Percentiles rank a stretch among this genome's conserved stretches.
Evolutionary conservation across 2,797 vertebrate species (phyloP).

Genomic region (Phalanger gymnotis): DNA sequence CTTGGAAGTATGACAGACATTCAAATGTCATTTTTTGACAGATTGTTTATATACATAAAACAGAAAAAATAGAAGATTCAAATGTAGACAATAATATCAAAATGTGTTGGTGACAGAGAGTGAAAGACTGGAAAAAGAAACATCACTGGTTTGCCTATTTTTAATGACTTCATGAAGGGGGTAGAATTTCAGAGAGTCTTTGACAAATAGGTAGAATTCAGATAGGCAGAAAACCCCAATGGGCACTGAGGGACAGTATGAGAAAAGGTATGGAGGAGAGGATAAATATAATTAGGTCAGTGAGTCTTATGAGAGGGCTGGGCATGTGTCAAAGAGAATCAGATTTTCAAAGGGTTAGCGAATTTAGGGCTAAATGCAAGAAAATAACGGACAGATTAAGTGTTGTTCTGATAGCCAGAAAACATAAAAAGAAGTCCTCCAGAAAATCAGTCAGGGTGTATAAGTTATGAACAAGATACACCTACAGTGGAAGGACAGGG

Average conservation of each 20-base stretch:
- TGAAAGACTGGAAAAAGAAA: neutral
- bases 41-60: neutral
- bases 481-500: neutral
- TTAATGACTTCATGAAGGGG: neutral
- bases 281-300: neutral
- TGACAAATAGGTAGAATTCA: neutral
- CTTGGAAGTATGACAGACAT: neutral
- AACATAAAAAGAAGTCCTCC: neutral
- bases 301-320: neutral
- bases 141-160: neutral
- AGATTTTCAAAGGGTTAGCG: constrained; percentile 16
- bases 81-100: neutral
- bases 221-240: neutral
- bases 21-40: neutral
- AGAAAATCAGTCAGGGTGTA: neutral
- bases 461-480: neutral
- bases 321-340: fast-evolving
- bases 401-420: neutral
- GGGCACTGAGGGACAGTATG: neutral
- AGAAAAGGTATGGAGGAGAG: neutral
- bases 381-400: neutral
- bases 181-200: neutral
- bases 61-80: neutral
- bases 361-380: neutral
- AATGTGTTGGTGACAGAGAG: neutral